Evolutionary conservation across 1,140 invertebrate species (phyloP).

Genomic region (Anoplophora glabripennis): DNA sequence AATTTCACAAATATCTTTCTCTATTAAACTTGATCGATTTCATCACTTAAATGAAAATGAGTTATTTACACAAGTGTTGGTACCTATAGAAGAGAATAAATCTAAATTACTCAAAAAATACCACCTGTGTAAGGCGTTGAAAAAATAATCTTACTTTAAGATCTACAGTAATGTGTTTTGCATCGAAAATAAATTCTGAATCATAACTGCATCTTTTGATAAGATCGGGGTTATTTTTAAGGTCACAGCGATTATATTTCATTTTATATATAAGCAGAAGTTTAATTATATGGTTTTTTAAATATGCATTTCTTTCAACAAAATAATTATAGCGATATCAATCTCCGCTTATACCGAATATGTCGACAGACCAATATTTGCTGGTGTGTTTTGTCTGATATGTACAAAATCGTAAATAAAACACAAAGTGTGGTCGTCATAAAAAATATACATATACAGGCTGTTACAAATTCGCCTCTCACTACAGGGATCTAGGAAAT

Average conservation of each 20-base stretch:
- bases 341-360: neutral
- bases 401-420: neutral
- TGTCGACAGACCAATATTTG: neutral
- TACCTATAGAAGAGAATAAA: no score
- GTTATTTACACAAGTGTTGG: no score
- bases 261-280: slow-evolving; percentile 21
- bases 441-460: no score
- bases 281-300: slow-evolving; percentile 27
- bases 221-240: slow-evolving; percentile 24
- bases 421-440: neutral
- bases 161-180: slow-evolving; percentile 15
- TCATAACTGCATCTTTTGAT: slow-evolving; percentile 30
- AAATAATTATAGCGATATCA: neutral
- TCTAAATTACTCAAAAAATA: neutral
- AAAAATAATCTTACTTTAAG: slow-evolving; percentile 17
- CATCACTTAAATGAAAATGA: no score
- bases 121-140: slow-evolving; percentile 10
- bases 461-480: no score
- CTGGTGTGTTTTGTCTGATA: neutral
- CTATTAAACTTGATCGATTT: no score
- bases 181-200: slow-evolving; percentile 29
- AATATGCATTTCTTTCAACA: no score
- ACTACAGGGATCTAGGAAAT: no score
- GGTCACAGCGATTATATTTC: slow-evolving; percentile 29
- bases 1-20: no score